Evolutionary conservation across 2,888 invertebrate species (phyloP), one percentile per base, ranked within the genome.

Genomic region (Callyntrura sp.): DNA sequence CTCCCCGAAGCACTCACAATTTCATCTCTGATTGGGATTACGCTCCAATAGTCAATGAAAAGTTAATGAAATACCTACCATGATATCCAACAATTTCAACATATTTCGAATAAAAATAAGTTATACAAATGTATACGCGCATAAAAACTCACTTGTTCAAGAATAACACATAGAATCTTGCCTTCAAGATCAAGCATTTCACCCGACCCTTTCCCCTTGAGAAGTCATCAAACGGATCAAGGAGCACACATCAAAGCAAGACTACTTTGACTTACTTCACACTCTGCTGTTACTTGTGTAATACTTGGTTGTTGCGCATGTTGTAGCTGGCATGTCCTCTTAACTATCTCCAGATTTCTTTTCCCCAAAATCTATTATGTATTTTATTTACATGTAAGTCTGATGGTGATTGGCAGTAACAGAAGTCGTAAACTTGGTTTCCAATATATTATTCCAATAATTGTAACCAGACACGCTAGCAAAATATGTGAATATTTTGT

Each of bases 321-420:
- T 35, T 57, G 20, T 70, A 9, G n/a, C 20, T 84, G 60, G 78
- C 78, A 78, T 60, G 60, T 76, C 35, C 55, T n/a, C 73, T 85
- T 89, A 91, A 91, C 83, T 65, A 62, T 83, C 84, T 91, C 91
- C 91, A 91, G 91, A 91, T 86, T 91, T 51, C 48, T 65, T 12
- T 1, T 51, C n/a, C n/a, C n/a, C n/a, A n/a, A n/a, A n/a, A n/a
- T n/a, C n/a, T n/a, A n/a, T n/a, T n/a, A n/a, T n/a, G n/a, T n/a
- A n/a, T 25, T 55, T n/a, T 20, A 28, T 17, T 73, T 55, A 28
- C n/a, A 20, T 73, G 43, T 57, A 73, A n/a, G 35, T 57, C 9
- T 1, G 45, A 73, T 73, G n/a, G 23, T 51, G 48, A 51, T 76
- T 76, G 51, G 51, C 51, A 51, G 48, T 51, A n/a, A n/a, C 23